phyloP scores from a whole-genome alignment of 2,113 vertebrate species.

The Lota lota region DNA sequence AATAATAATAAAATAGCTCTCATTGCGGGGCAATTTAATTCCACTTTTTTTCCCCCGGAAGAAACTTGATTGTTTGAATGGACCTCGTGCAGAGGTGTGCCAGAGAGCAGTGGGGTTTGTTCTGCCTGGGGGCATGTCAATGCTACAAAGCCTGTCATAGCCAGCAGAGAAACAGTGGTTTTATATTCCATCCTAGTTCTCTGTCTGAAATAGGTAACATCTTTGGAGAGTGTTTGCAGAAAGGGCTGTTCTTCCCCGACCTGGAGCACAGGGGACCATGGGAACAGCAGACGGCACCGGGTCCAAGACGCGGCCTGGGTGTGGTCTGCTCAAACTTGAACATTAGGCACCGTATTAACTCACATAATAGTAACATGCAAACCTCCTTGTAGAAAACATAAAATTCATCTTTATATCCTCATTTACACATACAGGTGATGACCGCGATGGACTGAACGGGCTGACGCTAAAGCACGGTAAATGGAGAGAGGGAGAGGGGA shows the following conservation, averaged over 20 bases:
- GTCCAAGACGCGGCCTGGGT: conserved; percentile 13
- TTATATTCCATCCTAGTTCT: too few relatives aligned
- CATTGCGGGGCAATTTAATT: background rate
- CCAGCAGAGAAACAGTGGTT: too few relatives aligned
- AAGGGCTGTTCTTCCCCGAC: too few relatives aligned
- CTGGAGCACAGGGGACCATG: too few relatives aligned
- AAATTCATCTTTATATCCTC: conserved; percentile 50
- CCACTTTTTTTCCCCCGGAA: background rate
- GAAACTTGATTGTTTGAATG: background rate
- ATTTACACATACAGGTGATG: conserved; percentile 25
- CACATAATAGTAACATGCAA: conserved; percentile 77
- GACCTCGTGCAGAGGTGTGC: background rate
- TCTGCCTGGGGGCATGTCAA: background rate
- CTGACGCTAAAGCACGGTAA: too few relatives aligned
- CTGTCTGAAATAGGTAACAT: too few relatives aligned
- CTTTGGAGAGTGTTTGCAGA: too few relatives aligned
- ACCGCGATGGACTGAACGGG: background rate
- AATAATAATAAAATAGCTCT: background rate
- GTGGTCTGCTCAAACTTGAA: conserved; percentile 78
- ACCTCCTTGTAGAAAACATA: conserved; percentile 71
- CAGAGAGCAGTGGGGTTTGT: background rate
- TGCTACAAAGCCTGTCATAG: too few relatives aligned
- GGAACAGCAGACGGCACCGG: too few relatives aligned
- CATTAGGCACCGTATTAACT: conserved; percentile 81
- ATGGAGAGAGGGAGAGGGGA: too few relatives aligned